phyloP scores from a whole-genome alignment of 30 jellyfish, hydroid and myxozoan genomes.

The Pelagia noctiluca region DNA sequence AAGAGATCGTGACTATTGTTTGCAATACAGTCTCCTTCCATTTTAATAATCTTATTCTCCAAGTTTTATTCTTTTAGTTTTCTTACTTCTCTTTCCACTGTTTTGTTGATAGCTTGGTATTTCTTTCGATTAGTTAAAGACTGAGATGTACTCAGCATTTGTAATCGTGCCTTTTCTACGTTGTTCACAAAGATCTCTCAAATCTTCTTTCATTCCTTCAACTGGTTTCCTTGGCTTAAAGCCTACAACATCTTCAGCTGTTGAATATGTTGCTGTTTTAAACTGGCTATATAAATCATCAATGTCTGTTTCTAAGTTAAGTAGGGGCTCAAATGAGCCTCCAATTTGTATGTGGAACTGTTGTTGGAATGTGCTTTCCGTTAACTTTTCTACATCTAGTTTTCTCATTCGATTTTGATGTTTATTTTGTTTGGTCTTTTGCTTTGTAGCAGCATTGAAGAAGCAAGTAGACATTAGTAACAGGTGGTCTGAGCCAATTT shows the following conservation, averaged over 20 bases:
- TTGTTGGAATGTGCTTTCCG: no score
- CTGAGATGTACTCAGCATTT: constrained; percentile 16
- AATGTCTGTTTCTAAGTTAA: constrained; percentile 5
- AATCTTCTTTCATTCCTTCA: constrained; percentile 36
- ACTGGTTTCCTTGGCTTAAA: constrained; percentile 20
- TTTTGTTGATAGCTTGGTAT: constrained; percentile 29
- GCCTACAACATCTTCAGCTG: constrained; percentile 15
- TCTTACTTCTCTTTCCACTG: constrained; percentile 37
- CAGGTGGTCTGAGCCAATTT: no score
- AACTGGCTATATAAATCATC: not conserved
- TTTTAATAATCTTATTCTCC: not conserved
- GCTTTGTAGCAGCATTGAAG: no score
- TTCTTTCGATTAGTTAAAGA: not conserved
- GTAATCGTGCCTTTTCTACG: constrained; percentile 16
- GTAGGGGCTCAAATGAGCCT: constrained; percentile 3
- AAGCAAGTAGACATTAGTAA: no score
- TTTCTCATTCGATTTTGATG: no score
- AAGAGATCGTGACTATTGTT: constrained; percentile 31
- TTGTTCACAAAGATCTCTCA: constrained; percentile 22
- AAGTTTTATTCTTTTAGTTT: not conserved
- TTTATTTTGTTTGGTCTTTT: no score
- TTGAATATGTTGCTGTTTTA: not conserved
- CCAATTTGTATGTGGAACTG: no score
- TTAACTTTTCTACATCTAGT: no score
- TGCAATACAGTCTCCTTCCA: constrained; percentile 41